Evolutionary conservation across 2,888 invertebrate genomes (phyloP).

Genomic region (Pelosia muscerda): DNA sequence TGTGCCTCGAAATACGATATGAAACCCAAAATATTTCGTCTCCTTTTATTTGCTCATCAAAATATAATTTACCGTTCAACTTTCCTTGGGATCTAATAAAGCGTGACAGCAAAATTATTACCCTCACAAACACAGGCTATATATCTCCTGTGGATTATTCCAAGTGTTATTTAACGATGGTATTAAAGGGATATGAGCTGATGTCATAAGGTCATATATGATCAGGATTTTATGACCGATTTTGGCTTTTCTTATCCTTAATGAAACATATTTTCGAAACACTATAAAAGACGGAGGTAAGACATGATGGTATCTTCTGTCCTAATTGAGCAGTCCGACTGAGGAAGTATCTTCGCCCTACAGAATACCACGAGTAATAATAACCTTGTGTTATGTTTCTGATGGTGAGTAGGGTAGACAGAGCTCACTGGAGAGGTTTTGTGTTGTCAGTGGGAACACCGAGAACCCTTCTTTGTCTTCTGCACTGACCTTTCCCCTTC

Average conservation of each 20-base stretch:
- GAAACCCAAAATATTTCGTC: constrained; percentile 3
- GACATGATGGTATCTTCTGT: too few species aligned
- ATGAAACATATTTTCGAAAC: too few species aligned
- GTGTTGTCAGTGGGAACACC: too few species aligned
- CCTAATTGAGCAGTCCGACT: too few species aligned
- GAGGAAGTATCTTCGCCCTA: too few species aligned
- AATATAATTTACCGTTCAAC: constrained; percentile 14
- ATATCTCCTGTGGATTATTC: constrained; percentile 40
- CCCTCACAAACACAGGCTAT: constrained; percentile 24
- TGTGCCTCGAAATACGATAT: not conserved
- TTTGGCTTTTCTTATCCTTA: not conserved
- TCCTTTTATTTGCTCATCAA: constrained; percentile 9
- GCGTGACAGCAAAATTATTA: constrained; percentile 17
- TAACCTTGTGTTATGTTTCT: too few species aligned
- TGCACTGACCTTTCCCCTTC: too few species aligned
- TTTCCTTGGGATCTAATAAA: constrained; percentile 17
- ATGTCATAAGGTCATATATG: constrained; percentile 17
- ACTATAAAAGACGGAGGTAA: too few species aligned
- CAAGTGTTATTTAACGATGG: constrained; percentile 36
- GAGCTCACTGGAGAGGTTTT: too few species aligned
- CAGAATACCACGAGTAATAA: too few species aligned
- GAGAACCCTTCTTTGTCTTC: too few species aligned
- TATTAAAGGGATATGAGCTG: constrained; percentile 31
- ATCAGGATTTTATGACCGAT: constrained; percentile 8
- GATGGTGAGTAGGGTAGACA: too few species aligned